phyloP scores from a whole-genome alignment of 2,797 vertebrate species.

The Phoebastria nigripes region DNA sequence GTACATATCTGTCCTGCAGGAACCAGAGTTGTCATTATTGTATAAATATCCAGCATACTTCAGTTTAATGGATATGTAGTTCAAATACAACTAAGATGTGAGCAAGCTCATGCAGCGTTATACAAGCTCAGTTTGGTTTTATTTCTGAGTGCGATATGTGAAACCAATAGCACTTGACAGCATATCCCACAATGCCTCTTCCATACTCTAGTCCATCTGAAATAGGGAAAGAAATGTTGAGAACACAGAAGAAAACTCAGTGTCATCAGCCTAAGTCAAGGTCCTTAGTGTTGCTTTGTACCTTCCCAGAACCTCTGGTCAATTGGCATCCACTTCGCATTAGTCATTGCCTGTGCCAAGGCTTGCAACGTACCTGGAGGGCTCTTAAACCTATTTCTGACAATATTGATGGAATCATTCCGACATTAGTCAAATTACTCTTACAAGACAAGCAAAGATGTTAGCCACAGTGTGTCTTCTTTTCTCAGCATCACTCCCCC shows the following conservation, averaged over 20 bases:
- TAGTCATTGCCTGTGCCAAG: slow-evolving; percentile 25
- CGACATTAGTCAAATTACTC: slow-evolving; percentile 57
- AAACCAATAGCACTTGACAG: slow-evolving; percentile 2
- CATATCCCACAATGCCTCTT: not conserved
- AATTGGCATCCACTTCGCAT: slow-evolving; percentile 21
- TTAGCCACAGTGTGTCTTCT: slow-evolving; percentile 40
- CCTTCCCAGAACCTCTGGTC: slow-evolving; percentile 56
- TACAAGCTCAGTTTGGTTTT: not conserved
- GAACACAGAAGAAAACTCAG: not conserved
- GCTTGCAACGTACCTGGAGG: slow-evolving; percentile 54
- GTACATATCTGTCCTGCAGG: not conserved
- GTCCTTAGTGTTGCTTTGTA: slow-evolving; percentile 50
- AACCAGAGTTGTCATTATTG: not conserved
- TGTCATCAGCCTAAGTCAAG: slow-evolving; percentile 47
- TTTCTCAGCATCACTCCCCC: slow-evolving; percentile 39
- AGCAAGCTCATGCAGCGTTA: not conserved
- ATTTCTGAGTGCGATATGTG: not conserved
- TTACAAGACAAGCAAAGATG: slow-evolving; percentile 61
- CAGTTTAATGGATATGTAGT: not conserved
- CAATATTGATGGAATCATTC: slow-evolving; percentile 63
- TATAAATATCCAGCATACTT: not conserved
- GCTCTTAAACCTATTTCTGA: slow-evolving; percentile 59
- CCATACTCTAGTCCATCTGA: not conserved
- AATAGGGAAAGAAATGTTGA: not conserved
- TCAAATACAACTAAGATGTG: not conserved